A percentile compares a stretch with the other conserved stretches of the same genome.
Evolutionary conservation across 2,888 invertebrate genomes (phyloP).

Genomic region (Caenorhabditis zanzibari): DNA sequence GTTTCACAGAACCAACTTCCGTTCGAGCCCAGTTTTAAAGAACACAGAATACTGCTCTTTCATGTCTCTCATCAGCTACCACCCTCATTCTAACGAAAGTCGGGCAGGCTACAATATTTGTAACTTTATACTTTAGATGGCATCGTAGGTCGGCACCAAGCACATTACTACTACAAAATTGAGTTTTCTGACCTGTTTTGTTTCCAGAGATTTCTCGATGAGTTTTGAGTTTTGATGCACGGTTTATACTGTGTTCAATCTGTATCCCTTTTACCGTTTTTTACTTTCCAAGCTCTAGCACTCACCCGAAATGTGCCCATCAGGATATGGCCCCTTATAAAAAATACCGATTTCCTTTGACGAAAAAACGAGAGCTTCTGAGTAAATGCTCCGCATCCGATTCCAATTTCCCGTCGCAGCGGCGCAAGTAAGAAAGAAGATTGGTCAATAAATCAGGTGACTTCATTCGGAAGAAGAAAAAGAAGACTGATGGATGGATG

Average conservation of each 20-base stretch:
- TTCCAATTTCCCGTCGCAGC: conserved; percentile 49
- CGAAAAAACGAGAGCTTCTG: background rate
- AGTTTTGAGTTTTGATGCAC: no score
- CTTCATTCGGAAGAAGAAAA: background rate
- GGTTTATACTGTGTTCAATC: no score
- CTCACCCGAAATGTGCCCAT: background rate
- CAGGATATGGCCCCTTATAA: background rate
- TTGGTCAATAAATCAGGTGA: conserved; percentile 57
- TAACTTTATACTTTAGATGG: conserved; percentile 32
- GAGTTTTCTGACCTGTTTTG: background rate
- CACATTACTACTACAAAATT: conserved; percentile 26
- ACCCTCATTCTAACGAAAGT: background rate
- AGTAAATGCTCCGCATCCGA: conserved; percentile 42
- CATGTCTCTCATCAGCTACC: no score
- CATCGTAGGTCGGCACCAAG: conserved; percentile 16
- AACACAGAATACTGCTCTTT: no score
- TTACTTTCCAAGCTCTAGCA: background rate
- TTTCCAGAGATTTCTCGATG: no score
- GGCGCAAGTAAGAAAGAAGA: conserved; percentile 11
- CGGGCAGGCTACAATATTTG: conserved; percentile 9
- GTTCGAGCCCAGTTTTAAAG: no score
- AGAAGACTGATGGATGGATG: conserved; percentile 12
- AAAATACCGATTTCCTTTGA: conserved; percentile 14
- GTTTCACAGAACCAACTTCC: no score
- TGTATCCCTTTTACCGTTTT: no score